phyloP scores from a whole-genome alignment of 2,797 vertebrate species.

The Ctenochaetus hawaiiensis region DNA sequence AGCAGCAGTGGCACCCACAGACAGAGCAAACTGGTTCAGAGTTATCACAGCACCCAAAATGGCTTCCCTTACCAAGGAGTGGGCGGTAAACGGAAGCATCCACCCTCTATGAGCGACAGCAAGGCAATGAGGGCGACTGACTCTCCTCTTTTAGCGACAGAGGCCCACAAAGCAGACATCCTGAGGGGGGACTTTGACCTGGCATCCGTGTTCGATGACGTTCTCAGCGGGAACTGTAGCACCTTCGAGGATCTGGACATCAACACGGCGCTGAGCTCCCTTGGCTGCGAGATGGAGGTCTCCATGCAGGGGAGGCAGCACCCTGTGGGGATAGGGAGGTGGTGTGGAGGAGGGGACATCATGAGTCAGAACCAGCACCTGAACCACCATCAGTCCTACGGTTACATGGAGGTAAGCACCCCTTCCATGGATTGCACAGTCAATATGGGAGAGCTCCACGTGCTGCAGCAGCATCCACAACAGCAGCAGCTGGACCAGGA shows the following conservation, averaged over 20 bases:
- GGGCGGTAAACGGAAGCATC: slow-evolving; percentile 77
- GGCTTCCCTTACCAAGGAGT: slow-evolving; percentile 74
- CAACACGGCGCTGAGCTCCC: slow-evolving; percentile 88
- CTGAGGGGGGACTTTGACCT: slow-evolving; percentile 88
- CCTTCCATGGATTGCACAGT: slow-evolving; percentile 70
- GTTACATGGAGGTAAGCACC: slow-evolving; percentile 79
- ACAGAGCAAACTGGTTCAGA: slow-evolving; percentile 77
- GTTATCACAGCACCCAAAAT: slow-evolving; percentile 70
- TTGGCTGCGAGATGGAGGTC: slow-evolving; percentile 87
- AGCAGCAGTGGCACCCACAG: slow-evolving; percentile 63
- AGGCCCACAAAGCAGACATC: slow-evolving; percentile 80
- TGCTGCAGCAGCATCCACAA: slow-evolving; percentile 68
- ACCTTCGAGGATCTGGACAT: slow-evolving; percentile 91
- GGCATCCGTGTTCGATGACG: slow-evolving; percentile 88
- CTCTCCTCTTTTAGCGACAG: slow-evolving; percentile 83
- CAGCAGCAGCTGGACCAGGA: slow-evolving; percentile 77
- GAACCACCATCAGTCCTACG: slow-evolving; percentile 77
- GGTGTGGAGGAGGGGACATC: slow-evolving; percentile 77
- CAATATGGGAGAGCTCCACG: slow-evolving; percentile 76
- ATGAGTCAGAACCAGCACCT: slow-evolving; percentile 64
- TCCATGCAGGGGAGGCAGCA: slow-evolving; percentile 82
- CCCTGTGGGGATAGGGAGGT: slow-evolving; percentile 70
- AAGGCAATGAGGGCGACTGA: slow-evolving; percentile 76
- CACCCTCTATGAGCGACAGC: slow-evolving; percentile 68
- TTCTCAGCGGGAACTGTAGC: slow-evolving; percentile 85